Conservation (phyloP, 2,888 invertebrate genomes). For the Tinea trinotella region DNA sequence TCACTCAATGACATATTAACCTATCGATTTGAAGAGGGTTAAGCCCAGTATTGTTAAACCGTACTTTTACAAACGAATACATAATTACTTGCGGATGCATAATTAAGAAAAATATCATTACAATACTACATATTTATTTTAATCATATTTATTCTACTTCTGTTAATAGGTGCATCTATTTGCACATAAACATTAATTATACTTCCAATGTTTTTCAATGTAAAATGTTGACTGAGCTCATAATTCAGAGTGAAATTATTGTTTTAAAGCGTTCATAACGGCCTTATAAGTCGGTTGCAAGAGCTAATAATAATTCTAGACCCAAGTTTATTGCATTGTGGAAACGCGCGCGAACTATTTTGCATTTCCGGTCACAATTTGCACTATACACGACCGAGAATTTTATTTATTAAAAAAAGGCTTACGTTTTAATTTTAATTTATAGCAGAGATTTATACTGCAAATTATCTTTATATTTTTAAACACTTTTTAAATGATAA, state of each 20-base stretch:
- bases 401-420: no score
- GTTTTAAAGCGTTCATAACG: background rate
- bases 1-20: conserved; percentile 67
- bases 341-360: conserved; percentile 5
- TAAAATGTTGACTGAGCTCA: background rate
- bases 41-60: conserved; percentile 8
- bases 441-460: no score
- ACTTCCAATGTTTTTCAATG: background rate
- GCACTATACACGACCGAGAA: background rate
- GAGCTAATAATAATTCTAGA: conserved; percentile 1
- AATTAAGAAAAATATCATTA: background rate
- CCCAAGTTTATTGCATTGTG: conserved; percentile 1
- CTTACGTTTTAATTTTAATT: no score
- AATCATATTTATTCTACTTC: no score
- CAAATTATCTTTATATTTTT: no score
- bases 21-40: conserved; percentile 58
- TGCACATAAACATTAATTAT: no score
- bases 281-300: background rate
- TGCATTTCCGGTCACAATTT: conserved; percentile 4
- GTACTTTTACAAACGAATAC: background rate
- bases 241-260: background rate
- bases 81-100: no score
- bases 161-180: no score
- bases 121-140: background rate
- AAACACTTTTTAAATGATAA: no score